These are phyloP conservation scores for Hypomecis punctinalis DNA, from an alignment of 2,888 invertebrate genomes.

Conservation along the genomic window DNA sequence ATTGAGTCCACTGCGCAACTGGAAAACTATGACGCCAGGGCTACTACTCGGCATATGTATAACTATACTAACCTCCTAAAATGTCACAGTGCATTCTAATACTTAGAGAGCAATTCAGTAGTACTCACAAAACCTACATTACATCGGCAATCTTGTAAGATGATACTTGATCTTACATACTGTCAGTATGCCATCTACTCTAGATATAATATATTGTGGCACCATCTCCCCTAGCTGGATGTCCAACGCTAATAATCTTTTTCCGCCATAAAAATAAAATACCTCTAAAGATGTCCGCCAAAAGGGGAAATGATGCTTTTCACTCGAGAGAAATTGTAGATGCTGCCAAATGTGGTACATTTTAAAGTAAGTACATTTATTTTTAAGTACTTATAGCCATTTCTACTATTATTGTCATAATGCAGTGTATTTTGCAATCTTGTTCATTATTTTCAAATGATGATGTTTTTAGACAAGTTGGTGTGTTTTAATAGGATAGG, in stretches of 20 bases:
- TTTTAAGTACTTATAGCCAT: neutral
- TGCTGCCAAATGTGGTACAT: slow-evolving; percentile 9
- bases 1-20: no score
- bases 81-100: no score
- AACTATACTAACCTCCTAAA: no score
- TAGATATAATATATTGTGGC: slow-evolving; percentile 15
- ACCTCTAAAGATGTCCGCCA: slow-evolving; percentile 26
- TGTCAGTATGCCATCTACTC: slow-evolving; percentile 2
- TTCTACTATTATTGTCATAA: neutral
- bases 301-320: slow-evolving; percentile 18
- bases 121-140: no score
- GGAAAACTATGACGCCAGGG: no score
- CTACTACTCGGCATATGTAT: no score
- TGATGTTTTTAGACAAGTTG: no score
- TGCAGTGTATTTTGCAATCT: no score
- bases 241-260: slow-evolving; percentile 43
- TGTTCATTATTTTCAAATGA: no score
- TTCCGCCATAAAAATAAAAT: slow-evolving; percentile 40
- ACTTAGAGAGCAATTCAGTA: no score
- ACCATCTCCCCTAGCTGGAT: slow-evolving; percentile 29
- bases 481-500: no score
- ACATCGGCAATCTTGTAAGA: no score
- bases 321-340: neutral
- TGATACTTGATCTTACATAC: neutral
- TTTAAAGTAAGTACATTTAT: neutral